These are phyloP conservation scores for Distichodus sexfasciatus DNA, from an alignment of 2,797 vertebrate species.

Conservation along the genomic window DNA sequence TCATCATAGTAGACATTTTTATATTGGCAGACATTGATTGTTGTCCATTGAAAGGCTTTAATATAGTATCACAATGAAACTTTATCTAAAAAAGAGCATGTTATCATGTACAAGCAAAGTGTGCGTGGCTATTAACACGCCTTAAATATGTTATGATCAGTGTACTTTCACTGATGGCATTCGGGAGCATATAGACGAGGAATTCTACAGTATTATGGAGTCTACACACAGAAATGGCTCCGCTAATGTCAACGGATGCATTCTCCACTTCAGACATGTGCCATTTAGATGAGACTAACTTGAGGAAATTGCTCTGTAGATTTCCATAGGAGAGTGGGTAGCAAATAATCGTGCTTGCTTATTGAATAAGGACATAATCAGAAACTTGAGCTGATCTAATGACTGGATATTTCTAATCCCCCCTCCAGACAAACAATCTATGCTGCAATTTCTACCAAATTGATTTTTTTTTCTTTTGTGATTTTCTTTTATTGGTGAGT, in stretches of 20 bases:
- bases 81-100: too few relatives aligned
- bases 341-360: constrained; percentile 39
- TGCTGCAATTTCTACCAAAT: constrained; percentile 62
- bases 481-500: constrained; percentile 45
- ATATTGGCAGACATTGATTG: too few relatives aligned
- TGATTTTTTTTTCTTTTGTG: constrained; percentile 48
- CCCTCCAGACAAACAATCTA: constrained; percentile 52
- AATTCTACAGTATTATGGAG: neutral
- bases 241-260: constrained; percentile 10
- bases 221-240: constrained; percentile 4
- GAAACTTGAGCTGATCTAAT: constrained; percentile 60
- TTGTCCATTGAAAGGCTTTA: too few relatives aligned
- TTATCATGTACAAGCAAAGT: too few relatives aligned
- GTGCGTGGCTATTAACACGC: too few relatives aligned
- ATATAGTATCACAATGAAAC: too few relatives aligned
- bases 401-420: constrained; percentile 54
- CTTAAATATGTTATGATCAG: neutral
- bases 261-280: neutral
- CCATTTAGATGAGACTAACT: constrained; percentile 16
- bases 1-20: too few relatives aligned
- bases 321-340: constrained; percentile 25
- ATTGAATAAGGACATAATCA: constrained; percentile 50
- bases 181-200: neutral
- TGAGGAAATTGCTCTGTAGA: constrained; percentile 24
- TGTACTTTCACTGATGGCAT: neutral